Conservation (phyloP, 2,113 vertebrate genomes). For the human (Homo sapiens) region GRCh38 chr3:194393501-194394000, state of each 20-base stretch:
- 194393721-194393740: too few species aligned
- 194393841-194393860: too few species aligned
- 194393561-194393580: not conserved
- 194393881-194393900: too few species aligned
- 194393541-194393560: not conserved
- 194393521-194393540: not conserved
- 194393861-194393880: too few species aligned
- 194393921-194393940: too few species aligned
- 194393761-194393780: not conserved
- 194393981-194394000: rapidly evolving
- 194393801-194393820: not conserved
- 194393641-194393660: not conserved
- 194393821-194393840: too few species aligned
- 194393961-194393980: too few species aligned
- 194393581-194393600: not conserved
- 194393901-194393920: too few species aligned
- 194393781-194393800: not conserved
- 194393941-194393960: too few species aligned
- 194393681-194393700: not conserved
- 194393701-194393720: not conserved
- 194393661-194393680: not conserved
- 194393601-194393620: not conserved
- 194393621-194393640: not conserved
- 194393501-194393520: not conserved
- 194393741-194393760: not conserved